These are phyloP conservation scores for Microtus montanus DNA, from an alignment of 2,113 vertebrate species.

Conservation along the genomic window DNA sequence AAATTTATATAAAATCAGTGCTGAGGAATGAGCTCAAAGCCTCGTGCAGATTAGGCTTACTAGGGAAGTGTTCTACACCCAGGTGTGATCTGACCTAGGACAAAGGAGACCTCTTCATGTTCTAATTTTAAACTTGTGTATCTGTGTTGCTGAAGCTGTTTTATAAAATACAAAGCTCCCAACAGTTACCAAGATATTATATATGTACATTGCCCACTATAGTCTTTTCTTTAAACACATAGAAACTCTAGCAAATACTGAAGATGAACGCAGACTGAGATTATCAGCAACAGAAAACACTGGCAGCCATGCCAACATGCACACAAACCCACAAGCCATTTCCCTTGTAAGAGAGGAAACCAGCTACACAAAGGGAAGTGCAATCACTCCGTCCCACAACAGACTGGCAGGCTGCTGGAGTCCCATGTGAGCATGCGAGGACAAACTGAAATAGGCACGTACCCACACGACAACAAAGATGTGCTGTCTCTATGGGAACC, in stretches of 20 bases:
- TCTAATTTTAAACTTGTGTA: neutral
- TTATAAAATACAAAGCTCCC: constrained; percentile 15
- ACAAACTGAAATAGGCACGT: neutral
- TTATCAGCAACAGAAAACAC: constrained; percentile 11
- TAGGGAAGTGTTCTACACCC: neutral
- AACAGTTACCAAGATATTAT: constrained; percentile 11
- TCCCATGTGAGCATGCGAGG: neutral
- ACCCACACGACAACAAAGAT: neutral
- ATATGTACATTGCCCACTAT: neutral
- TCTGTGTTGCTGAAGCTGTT: constrained; percentile 15
- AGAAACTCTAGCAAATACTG: neutral
- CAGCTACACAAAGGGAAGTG: neutral
- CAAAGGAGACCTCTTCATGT: neutral
- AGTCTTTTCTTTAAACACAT: neutral
- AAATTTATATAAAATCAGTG: neutral
- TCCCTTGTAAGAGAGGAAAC: neutral
- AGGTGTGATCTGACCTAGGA: neutral
- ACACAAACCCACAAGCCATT: neutral
- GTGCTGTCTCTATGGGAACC: neutral
- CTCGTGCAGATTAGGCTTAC: neutral
- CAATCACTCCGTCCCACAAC: neutral
- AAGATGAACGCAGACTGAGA: neutral
- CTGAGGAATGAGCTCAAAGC: neutral
- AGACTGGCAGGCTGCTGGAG: neutral
- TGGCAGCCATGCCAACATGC: neutral